Conservation (phyloP, 2,888 invertebrate genomes). For the Drosophila anomelani region DNA sequence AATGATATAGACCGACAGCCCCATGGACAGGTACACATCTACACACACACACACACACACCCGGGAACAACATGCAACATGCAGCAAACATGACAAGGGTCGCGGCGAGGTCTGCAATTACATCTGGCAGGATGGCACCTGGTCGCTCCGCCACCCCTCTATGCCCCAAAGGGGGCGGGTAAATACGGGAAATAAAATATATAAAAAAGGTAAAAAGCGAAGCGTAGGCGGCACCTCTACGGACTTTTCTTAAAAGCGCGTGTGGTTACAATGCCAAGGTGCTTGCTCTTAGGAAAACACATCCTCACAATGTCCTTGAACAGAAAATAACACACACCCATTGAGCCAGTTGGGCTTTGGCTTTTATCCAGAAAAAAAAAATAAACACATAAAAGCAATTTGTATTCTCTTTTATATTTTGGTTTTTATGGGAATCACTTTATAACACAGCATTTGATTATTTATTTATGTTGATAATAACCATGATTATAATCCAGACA, state of each 20-base stretch:
- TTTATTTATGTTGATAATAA: not conserved
- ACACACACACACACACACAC: not conserved
- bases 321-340: not conserved
- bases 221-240: conserved; percentile 5
- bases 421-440: not conserved
- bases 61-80: conserved; percentile 23
- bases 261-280: not conserved
- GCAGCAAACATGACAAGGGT: conserved; percentile 26
- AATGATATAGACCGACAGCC: conserved; percentile 7
- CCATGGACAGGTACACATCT: not conserved
- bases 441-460: not conserved
- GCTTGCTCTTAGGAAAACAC: not conserved
- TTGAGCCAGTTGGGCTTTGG: not conserved
- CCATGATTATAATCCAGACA: not conserved
- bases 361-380: not conserved
- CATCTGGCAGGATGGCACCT: conserved; percentile 5
- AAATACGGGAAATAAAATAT: not conserved
- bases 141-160: not conserved
- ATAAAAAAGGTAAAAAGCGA: conserved; percentile 5
- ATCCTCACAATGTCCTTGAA: conserved; percentile 12
- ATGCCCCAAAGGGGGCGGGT: conserved; percentile 1
- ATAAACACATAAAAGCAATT: not conserved
- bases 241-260: conserved; percentile 8
- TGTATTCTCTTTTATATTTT: conserved; percentile 1
- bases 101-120: conserved; percentile 24